Evolutionary conservation across 1,140 invertebrate species (phyloP).

Genomic region (Amyelois transitella): DNA sequence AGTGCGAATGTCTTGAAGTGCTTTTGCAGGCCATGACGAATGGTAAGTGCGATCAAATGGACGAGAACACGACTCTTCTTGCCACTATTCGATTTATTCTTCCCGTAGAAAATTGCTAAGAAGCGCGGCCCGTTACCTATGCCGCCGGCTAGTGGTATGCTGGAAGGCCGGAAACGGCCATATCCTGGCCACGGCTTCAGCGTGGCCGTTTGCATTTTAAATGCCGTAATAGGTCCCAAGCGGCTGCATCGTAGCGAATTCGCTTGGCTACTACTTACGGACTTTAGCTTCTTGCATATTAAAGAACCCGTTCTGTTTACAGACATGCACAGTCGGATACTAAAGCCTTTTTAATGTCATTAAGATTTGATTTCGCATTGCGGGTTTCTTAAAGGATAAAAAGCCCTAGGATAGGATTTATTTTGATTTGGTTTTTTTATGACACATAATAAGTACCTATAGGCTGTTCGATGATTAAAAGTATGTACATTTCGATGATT

Average conservation of each 20-base stretch:
- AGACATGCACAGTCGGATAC: too few species aligned
- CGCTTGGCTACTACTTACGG: constrained; percentile 5
- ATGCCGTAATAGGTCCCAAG: constrained; percentile 32
- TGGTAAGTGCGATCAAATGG: constrained; percentile 5
- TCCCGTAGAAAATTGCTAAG: constrained; percentile 15
- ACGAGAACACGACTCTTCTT: constrained; percentile 4
- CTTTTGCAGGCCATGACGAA: background rate
- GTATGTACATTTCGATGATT: too few species aligned
- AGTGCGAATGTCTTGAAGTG: too few species aligned
- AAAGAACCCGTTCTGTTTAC: too few species aligned
- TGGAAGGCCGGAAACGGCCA: constrained; percentile 50
- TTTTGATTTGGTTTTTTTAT: too few species aligned
- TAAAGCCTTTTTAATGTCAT: too few species aligned
- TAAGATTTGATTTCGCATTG: too few species aligned
- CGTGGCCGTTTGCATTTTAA: constrained; percentile 42
- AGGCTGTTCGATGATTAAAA: too few species aligned
- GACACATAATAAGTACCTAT: too few species aligned
- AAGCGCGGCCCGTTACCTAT: constrained; percentile 48
- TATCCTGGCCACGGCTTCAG: constrained; percentile 40
- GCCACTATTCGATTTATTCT: constrained; percentile 16
- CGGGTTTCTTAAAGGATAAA: too few species aligned
- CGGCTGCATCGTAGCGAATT: constrained; percentile 7
- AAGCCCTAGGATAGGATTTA: too few species aligned
- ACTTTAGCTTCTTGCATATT: too few species aligned
- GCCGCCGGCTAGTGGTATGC: constrained; percentile 19